phyloP scores from a whole-genome alignment of 2,113 vertebrate genomes.

The Phaetusa simplex region DNA sequence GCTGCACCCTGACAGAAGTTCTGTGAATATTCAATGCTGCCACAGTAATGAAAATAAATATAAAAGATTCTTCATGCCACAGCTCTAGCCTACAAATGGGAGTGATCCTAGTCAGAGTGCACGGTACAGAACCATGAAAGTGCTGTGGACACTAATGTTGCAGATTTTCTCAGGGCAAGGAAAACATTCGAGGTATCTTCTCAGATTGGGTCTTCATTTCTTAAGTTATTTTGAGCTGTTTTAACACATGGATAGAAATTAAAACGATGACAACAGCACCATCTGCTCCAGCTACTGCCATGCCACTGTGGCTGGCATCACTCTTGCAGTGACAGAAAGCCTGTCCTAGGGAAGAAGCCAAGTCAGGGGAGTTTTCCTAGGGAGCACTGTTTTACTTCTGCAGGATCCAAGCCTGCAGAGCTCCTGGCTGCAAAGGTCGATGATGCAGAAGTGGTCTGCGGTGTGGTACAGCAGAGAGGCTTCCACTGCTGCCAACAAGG shows the following conservation, averaged over 20 bases:
- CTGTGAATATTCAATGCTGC: neutral
- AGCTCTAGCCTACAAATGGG: neutral
- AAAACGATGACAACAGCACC: slow-evolving; percentile 3
- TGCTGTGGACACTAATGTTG: rapidly evolving
- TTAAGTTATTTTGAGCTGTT: slow-evolving; percentile 33
- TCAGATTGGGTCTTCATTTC: neutral
- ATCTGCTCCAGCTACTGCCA: slow-evolving; percentile 39
- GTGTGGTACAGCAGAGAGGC: rapidly evolving
- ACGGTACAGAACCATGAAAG: neutral
- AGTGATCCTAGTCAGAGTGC: neutral
- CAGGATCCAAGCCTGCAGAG: neutral
- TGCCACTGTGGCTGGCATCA: neutral
- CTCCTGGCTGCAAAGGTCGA: neutral
- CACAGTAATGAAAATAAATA: slow-evolving; percentile 17
- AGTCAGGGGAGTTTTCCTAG: neutral
- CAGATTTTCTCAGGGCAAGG: neutral
- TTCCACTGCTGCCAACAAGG: no score
- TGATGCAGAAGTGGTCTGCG: rapidly evolving
- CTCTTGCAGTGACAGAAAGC: neutral
- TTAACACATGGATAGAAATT: neutral
- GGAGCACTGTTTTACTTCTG: neutral
- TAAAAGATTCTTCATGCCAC: neutral
- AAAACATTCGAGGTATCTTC: neutral
- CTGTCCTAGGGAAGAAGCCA: neutral
- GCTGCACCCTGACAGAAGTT: neutral